Percentiles rank a stretch among this genome's conserved stretches.
These are phyloP conservation scores for Epinotia bilunana DNA, from an alignment of 2,888 invertebrate species.

Conservation along the genomic window DNA sequence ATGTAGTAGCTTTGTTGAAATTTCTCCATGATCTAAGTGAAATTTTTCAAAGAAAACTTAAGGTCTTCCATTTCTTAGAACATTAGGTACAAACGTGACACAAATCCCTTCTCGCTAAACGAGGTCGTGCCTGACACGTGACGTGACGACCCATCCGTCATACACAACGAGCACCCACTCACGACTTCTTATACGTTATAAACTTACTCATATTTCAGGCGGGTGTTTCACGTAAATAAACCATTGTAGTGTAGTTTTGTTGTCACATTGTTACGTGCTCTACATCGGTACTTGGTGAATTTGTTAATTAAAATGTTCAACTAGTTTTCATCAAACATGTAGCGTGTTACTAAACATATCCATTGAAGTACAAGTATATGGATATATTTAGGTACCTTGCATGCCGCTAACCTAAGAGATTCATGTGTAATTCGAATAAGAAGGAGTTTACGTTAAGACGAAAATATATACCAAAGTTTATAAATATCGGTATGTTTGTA, in stretches of 20 bases:
- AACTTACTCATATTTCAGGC: conserved; percentile 47
- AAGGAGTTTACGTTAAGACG: conserved; percentile 29
- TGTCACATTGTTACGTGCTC: not conserved
- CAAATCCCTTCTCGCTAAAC: conserved; percentile 56
- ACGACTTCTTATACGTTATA: conserved; percentile 46
- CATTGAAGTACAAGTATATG: too few relatives aligned
- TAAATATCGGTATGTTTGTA: conserved; percentile 66
- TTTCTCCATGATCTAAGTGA: not conserved
- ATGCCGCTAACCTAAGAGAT: not conserved
- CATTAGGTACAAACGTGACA: conserved; percentile 63
- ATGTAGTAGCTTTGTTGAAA: not conserved
- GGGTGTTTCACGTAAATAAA: conserved; percentile 23
- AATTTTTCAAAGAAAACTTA: conserved; percentile 8
- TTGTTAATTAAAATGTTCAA: not conserved
- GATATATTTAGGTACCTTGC: not conserved
- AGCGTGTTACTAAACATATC: not conserved
- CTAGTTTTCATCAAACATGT: not conserved
- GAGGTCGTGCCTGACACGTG: conserved; percentile 55
- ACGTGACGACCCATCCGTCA: conserved; percentile 56
- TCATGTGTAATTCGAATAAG: not conserved
- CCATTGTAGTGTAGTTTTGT: not conserved
- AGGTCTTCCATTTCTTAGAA: conserved; percentile 25
- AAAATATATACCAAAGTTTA: conserved; percentile 48
- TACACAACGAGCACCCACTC: conserved; percentile 54
- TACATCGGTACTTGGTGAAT: not conserved